Evolutionary conservation across 2,113 vertebrate species (phyloP), one percentile per base, ranked within the genome.

Genomic region (Alces alces): DNA sequence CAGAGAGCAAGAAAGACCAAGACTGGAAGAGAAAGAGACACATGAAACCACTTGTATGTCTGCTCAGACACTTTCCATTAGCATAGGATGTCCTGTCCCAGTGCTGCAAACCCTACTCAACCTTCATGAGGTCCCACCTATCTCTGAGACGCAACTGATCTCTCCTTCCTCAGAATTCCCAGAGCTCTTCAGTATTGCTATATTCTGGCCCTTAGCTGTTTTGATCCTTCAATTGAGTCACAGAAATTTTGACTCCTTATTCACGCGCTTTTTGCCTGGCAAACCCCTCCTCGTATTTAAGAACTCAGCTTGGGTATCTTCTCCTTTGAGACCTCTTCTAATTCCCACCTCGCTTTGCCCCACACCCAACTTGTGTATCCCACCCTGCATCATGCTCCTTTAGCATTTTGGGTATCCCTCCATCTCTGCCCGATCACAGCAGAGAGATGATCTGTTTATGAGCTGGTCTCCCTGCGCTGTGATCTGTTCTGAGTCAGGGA

Each of bases 11-110:
- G 58, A 78, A 70, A 86, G 28, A 60, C 30, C n/a, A 64, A 93
- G 54, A 91, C 19, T 90, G 58, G 36, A 30, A 52, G 17, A 91
- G 10, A 94, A 64, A 27, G n/a, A 10, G 7, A 83, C 39, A 93
- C 43, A 64, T 23, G 6, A 14, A 78, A 17, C 17, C 4, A n/a
- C 16, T 6, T 50, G 0, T 9, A 28, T 3, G 2, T 57, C 14
- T 43, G 39, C 36, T 50, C 19, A 66, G 54, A 79, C 43, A 5
- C 11, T 78, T 73, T 15, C 52, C 11, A 36, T 36, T 6, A 30
- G 45, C 23, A 27, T 6, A 54, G 45, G 61, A 84, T 43, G 36
- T 85, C 27, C 39, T 10, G 16, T 36, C 36, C 85, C 45, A 50
- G 28, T 8, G 36, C 13, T 12, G 4, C 30, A 58, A 78, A 52